These are phyloP conservation scores for Pampusana beccarii DNA, from an alignment of 2,113 vertebrate species.

Conservation along the genomic window DNA sequence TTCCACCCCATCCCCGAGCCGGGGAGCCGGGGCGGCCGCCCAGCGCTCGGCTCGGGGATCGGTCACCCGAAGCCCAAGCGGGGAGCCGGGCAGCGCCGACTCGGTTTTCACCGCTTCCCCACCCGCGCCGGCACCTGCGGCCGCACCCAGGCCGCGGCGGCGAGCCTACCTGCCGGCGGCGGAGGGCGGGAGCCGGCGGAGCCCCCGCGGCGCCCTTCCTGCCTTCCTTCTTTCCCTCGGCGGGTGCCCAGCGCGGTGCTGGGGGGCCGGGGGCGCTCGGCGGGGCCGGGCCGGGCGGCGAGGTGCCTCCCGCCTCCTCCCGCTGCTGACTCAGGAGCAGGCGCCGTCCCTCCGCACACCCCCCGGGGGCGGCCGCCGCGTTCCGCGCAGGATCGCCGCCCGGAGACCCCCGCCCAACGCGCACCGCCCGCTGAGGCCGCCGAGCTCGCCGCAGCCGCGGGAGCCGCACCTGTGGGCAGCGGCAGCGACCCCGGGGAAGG, in stretches of 20 bases:
- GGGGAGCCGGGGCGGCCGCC: not conserved
- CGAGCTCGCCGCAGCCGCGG: not conserved
- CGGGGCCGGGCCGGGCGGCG: not conserved
- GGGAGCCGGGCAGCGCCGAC: not conserved
- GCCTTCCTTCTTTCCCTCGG: too few species aligned
- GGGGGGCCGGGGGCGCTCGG: not conserved
- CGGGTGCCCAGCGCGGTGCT: not conserved
- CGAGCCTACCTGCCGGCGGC: not conserved
- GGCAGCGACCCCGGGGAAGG: too few species aligned
- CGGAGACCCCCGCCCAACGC: not conserved
- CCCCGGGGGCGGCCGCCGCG: not conserved
- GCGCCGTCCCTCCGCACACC: not conserved
- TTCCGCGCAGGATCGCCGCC: slow-evolving; percentile 7
- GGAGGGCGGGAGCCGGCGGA: not conserved
- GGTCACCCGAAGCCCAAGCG: not conserved
- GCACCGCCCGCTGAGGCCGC: not conserved
- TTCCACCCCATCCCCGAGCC: too few species aligned
- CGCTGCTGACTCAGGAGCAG: slow-evolving; percentile 1
- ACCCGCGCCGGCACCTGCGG: not conserved
- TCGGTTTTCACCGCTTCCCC: not conserved
- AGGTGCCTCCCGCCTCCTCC: not conserved
- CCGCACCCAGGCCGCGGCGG: not conserved
- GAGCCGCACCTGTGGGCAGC: not conserved
- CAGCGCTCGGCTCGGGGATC: not conserved
- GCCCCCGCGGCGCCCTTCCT: not conserved